Evolutionary conservation across 2,113 vertebrate species (phyloP), one percentile per base, ranked within the genome.

Genomic region (Lophura nycthemera): DNA sequence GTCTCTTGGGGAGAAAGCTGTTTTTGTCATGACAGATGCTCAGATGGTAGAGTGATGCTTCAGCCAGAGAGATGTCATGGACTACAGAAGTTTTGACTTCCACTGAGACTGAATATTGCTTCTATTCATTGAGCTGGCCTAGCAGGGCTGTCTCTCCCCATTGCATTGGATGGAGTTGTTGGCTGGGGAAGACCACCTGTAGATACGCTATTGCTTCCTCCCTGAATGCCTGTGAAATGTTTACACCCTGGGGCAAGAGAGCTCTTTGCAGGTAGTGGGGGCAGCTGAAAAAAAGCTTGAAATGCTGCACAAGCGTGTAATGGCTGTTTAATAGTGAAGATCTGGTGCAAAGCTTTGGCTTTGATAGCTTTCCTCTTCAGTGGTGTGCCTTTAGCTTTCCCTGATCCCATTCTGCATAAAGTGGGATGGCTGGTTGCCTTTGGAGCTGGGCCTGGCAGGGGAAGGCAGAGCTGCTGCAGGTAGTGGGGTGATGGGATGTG

Each of bases 401-500:
- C 61, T 69, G 77, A 80, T 43, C 9, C 16, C 7, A 9, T 36
- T n/a, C 36, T 8, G 7, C 13, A 21, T 25, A 13, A 30, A 40
- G 34, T 40, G 27, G 43, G 21, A 48, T 48, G 18, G n/a, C 24
- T 54, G 57, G 16, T 76, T 3, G 38, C 19, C 18, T 66, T 34
- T 61, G 61, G 30, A 64, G 57, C 32, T 1, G 61, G 45, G 29
- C 20, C 69, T 66, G 57, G 14, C 18, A 75, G 43, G 57, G 32
- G 15, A 63, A 60, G 63, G 13, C 14, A 71, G 45, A 42, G 43
- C 43, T 75, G 38, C 64, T 71, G 27, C 15, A 84, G 43, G 14
- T 8, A 60, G 30, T 0, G 4, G 54, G 43, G 70, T 71, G 69
- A 36, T 30, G 5, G 0, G 1, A 32, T 67, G 43, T 24, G 25